Evolutionary conservation across 2,797 vertebrate species (phyloP).

Genomic region (Rhincodon typus): DNA sequence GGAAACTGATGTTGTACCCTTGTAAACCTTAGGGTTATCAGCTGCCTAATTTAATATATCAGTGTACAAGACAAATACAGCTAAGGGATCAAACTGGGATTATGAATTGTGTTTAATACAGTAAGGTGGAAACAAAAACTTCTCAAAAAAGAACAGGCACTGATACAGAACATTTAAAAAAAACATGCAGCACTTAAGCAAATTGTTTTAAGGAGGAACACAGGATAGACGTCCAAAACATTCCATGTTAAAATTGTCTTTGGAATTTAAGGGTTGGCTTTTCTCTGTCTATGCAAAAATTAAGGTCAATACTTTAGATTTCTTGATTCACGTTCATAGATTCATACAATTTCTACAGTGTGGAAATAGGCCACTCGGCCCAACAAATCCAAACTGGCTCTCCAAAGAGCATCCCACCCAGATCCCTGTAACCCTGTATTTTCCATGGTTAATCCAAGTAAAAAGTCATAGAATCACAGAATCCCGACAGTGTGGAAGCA

Average conservation of each 20-base stretch:
- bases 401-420: too few relatives aligned
- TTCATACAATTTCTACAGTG: too few relatives aligned
- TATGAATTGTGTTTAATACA: background rate
- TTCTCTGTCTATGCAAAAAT: background rate
- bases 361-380: too few relatives aligned
- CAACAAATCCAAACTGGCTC: too few relatives aligned
- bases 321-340: background rate
- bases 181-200: background rate
- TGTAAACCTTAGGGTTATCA: too few relatives aligned
- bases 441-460: too few relatives aligned
- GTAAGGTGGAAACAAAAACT: background rate
- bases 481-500: too few relatives aligned
- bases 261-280: background rate
- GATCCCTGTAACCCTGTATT: too few relatives aligned
- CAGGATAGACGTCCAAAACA: background rate
- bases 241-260: background rate
- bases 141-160: background rate
- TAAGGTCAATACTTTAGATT: background rate
- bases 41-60: too few relatives aligned
- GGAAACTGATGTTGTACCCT: too few relatives aligned
- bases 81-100: background rate
- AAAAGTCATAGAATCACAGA: background rate
- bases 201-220: background rate
- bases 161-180: background rate
- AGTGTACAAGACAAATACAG: background rate